phyloP scores from a whole-genome alignment of 2,888 invertebrate species.

The Caenorhabditis japonica region DNA sequence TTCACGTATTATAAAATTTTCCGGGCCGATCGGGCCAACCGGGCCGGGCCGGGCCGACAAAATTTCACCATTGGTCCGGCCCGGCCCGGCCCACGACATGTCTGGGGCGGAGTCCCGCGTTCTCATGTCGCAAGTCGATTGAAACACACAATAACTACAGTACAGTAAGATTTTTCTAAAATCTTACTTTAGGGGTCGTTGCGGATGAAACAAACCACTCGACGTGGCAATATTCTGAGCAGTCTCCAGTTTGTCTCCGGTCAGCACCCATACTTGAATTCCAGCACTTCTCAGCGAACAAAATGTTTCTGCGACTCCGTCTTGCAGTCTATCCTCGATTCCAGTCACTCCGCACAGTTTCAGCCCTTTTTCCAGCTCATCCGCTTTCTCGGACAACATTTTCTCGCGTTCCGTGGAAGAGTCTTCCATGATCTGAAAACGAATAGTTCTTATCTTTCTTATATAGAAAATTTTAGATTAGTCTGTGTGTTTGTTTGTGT shows the following conservation, averaged over 20 bases:
- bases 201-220: slow-evolving; percentile 84
- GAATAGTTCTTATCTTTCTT: slow-evolving; percentile 78
- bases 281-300: slow-evolving; percentile 82
- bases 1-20: no score
- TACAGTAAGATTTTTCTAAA: no score
- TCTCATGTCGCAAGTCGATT: no score
- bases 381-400: slow-evolving; percentile 85
- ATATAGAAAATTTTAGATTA: no score
- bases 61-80: no score
- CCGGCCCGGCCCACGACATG: no score
- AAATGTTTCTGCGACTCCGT: slow-evolving; percentile 91
- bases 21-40: no score
- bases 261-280: slow-evolving; percentile 82
- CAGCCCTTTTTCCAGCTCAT: slow-evolving; percentile 86
- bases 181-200: slow-evolving; percentile 68
- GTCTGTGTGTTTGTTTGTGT: no score
- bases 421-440: slow-evolving; percentile 79
- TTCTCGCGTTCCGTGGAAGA: slow-evolving; percentile 81
- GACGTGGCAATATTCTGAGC: slow-evolving; percentile 96
- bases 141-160: no score
- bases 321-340: slow-evolving; percentile 81
- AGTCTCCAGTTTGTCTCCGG: slow-evolving; percentile 95
- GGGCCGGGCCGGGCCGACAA: no score
- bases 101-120: no score
- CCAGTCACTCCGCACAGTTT: slow-evolving; percentile 83